A percentile compares a stretch with the other conserved stretches of the same genome.
phyloP scores from a whole-genome alignment of 2,797 vertebrate genomes.

The Cetoscarus ocellatus region DNA sequence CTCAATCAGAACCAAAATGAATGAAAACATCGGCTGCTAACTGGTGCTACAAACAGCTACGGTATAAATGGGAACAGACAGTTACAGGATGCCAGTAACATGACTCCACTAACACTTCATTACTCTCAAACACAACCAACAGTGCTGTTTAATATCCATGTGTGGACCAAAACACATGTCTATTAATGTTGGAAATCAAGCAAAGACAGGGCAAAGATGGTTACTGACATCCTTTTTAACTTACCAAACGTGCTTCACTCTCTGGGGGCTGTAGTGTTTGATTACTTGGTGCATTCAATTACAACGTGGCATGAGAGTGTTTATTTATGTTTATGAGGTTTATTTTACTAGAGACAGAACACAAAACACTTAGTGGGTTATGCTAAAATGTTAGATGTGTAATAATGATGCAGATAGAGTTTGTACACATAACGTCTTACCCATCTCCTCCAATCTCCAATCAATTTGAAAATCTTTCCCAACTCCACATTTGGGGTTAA shows the following conservation, averaged over 20 bases:
- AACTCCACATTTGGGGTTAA: slow-evolving; percentile 31
- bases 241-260: slow-evolving; percentile 74
- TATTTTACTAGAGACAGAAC: slow-evolving; percentile 62
- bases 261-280: slow-evolving; percentile 59
- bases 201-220: slow-evolving; percentile 64
- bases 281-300: slow-evolving; percentile 64
- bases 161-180: slow-evolving; percentile 71
- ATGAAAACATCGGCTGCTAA: slow-evolving; percentile 55
- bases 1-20: slow-evolving; percentile 88
- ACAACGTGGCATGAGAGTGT: slow-evolving; percentile 51
- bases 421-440: slow-evolving; percentile 60
- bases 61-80: slow-evolving; percentile 52
- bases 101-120: slow-evolving; percentile 64
- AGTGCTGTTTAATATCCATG: slow-evolving; percentile 75
- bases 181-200: slow-evolving; percentile 71
- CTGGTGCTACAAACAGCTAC: slow-evolving; percentile 72
- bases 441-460: slow-evolving; percentile 72
- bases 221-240: slow-evolving; percentile 76
- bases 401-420: slow-evolving; percentile 56
- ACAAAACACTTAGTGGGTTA: slow-evolving; percentile 67
- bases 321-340: slow-evolving; percentile 52
- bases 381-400: slow-evolving; percentile 58
- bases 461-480: slow-evolving; percentile 47
- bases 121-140: slow-evolving; percentile 60
- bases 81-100: slow-evolving; percentile 78